Evolutionary conservation across 2,888 invertebrate genomes (phyloP), one percentile per base, ranked within the genome.

Genomic region (Tineola bisselliella): DNA sequence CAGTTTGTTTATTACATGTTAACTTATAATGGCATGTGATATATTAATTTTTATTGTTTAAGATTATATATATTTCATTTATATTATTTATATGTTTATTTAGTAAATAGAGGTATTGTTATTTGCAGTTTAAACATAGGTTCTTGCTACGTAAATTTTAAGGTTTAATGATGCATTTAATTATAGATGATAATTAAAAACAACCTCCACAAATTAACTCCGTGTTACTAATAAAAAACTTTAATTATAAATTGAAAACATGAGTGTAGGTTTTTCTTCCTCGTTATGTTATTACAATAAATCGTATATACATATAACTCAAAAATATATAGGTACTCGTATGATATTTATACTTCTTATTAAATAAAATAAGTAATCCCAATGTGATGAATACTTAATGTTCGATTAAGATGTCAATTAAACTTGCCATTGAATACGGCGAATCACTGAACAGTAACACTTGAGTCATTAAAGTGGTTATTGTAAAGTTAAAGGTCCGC

Each of bases 401-500:
- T 48, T 13, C 15, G 15, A 48, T 13, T 13, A 10, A 10, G 56
- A 19, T 25, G n/a, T 56, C 12, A 18, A 56, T 56, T 25, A 56
- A 54, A 58, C 58, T 17, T 58, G 58, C 19, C 58, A 58, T 58
- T 58, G 58, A 33, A 17, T 33, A 56, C 8, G 1, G 10, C 58
- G 58, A 72, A 80, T 77, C 77, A 77, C 81, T 82, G 83, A 86
- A 83, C 73, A 66, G 68, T 71, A 68, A 69, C 66, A 61, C 62
- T 48, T 62, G 63, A 62, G 63, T 63, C 68, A 69, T 71, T 62
- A 43, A 59, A 54, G 59, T 15, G 62, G 62, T 62, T 61, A 74
- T 70, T 75, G 70, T 73, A 64, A 72, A 74, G 74, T 75, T 77
- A 77, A 79, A 84, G 79, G 81, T 81, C 78, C 74, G 76, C 74